A percentile compares a stretch with the other conserved stretches of the same genome.
phyloP scores from a whole-genome alignment of 2,113 vertebrate species.

The Centropus unirufus region DNA sequence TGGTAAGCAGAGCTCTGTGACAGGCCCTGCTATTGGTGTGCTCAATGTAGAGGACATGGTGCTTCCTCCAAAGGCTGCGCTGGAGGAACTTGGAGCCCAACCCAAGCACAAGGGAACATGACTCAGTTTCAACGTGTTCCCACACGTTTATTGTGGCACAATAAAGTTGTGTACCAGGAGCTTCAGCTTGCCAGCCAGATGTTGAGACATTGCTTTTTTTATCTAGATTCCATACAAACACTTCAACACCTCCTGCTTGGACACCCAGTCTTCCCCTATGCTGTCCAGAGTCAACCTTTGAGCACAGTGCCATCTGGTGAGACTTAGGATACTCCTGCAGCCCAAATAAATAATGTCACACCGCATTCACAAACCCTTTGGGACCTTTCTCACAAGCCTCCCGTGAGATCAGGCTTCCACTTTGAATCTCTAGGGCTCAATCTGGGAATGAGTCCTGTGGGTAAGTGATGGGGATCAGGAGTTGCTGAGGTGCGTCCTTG shows the following conservation, averaged over 20 bases:
- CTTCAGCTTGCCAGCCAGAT: not conserved
- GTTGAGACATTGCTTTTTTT: not conserved
- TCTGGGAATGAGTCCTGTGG: not conserved
- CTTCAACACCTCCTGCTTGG: not conserved
- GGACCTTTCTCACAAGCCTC: not conserved
- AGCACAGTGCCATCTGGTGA: constrained; percentile 41
- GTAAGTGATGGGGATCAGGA: not conserved
- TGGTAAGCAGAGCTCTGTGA: not conserved
- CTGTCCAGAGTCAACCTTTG: not conserved
- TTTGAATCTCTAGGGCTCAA: not conserved
- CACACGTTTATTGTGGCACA: not conserved
- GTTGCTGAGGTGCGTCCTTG: not conserved
- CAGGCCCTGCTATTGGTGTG: not conserved
- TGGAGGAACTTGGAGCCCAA: not conserved
- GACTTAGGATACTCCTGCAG: not conserved
- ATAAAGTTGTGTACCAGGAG: not conserved
- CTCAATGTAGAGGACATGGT: rapidly evolving
- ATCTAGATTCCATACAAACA: not conserved
- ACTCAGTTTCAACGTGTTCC: not conserved
- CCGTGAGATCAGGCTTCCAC: not conserved
- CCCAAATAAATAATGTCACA: not conserved
- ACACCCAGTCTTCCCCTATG: not conserved
- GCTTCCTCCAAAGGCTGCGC: not conserved
- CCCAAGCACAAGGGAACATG: rapidly evolving
- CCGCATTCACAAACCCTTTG: not conserved